A percentile compares a stretch with the other conserved stretches of the same genome.
Conservation (phyloP, 37 sponge, comb jelly and placozoan genomes). For the Oopsacas minuta region DNA sequence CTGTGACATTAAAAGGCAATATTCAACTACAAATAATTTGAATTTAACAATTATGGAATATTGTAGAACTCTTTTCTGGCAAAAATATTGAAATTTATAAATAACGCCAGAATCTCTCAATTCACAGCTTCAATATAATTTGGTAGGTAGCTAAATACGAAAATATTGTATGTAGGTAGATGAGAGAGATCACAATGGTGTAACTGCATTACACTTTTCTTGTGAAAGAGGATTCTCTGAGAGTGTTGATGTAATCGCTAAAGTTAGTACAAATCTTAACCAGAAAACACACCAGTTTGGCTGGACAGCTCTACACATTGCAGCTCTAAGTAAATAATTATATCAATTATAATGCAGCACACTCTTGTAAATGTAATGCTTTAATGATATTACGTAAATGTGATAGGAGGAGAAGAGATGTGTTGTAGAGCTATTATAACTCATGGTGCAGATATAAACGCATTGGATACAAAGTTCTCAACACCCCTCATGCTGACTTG, state of each 20-base stretch:
- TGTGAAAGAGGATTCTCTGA: constrained; percentile 14
- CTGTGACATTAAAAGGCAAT: too few species aligned
- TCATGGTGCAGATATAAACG: background rate
- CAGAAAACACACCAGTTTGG: background rate
- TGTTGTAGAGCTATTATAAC: background rate
- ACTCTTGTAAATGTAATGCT: too few species aligned
- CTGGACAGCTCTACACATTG: background rate
- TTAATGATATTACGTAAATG: background rate
- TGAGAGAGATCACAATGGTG: background rate
- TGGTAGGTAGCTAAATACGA: background rate
- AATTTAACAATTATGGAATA: too few species aligned
- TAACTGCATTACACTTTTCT: background rate
- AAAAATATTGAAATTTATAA: too few species aligned
- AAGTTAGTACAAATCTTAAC: constrained; percentile 11
- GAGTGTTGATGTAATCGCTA: background rate
- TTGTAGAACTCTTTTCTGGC: too few species aligned
- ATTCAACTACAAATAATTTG: too few species aligned
- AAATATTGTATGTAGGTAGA: background rate
- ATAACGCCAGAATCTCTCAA: too few species aligned
- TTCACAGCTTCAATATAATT: too few species aligned
- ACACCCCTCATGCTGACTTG: background rate
- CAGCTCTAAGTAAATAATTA: background rate
- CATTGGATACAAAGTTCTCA: background rate
- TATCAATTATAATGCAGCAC: background rate
- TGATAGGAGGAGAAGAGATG: background rate